These are phyloP conservation scores for Arion vulgaris DNA, from an alignment of 1,140 invertebrate species.

Conservation along the genomic window DNA sequence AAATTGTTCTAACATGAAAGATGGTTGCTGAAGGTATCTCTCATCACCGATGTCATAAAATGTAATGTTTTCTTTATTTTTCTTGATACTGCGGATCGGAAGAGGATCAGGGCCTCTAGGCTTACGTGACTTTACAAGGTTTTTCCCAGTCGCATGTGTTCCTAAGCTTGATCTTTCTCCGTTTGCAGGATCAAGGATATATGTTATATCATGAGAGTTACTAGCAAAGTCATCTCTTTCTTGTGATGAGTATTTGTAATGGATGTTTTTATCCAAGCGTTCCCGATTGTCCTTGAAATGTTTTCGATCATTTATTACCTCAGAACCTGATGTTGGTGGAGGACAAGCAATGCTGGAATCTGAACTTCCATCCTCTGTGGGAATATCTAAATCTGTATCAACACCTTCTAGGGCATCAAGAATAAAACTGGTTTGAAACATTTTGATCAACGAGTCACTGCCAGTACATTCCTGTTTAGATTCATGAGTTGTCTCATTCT, in stretches of 20 bases:
- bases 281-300: not conserved
- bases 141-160: constrained; percentile 67
- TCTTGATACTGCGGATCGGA: constrained; percentile 53
- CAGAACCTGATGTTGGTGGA: constrained; percentile 62
- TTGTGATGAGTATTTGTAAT: constrained; percentile 41
- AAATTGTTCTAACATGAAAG: constrained; percentile 68
- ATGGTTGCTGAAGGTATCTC: constrained; percentile 61
- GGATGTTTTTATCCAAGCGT: not conserved
- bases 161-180: constrained; percentile 61
- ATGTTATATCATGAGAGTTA: constrained; percentile 59
- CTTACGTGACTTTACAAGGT: constrained; percentile 64
- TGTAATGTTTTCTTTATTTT: constrained; percentile 52
- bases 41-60: constrained; percentile 61
- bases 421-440: constrained; percentile 47
- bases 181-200: constrained; percentile 66
- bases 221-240: constrained; percentile 54
- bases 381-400: constrained; percentile 38
- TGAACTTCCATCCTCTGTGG: constrained; percentile 58
- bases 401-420: constrained; percentile 41
- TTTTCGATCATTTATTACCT: constrained; percentile 24
- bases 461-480: not conserved
- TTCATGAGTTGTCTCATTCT: not conserved
- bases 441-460: constrained; percentile 7
- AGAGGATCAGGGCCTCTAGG: constrained; percentile 65
- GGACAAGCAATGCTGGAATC: constrained; percentile 64